phyloP scores from a whole-genome alignment of 2,797 vertebrate genomes.

The Scolopax bukidnonensis region DNA sequence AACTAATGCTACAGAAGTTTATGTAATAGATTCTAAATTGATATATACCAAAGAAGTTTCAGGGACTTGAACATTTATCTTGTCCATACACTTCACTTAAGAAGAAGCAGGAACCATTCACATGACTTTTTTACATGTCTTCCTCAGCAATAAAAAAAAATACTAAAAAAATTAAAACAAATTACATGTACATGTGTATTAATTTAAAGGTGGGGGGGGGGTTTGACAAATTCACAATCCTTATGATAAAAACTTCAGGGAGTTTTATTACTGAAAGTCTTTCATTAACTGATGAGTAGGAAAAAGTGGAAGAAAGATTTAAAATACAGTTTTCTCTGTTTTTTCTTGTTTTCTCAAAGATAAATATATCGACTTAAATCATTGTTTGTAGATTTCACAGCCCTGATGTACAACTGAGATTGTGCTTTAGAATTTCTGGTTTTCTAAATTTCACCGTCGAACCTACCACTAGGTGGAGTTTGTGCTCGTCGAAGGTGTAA shows the following conservation, averaged over 20 bases:
- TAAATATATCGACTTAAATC: neutral
- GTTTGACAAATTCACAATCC: neutral
- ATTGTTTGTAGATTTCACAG: neutral
- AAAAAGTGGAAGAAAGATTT: neutral
- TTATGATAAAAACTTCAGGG: neutral
- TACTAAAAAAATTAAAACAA: neutral
- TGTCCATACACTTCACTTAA: neutral
- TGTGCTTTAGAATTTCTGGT: neutral
- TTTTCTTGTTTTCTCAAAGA: neutral
- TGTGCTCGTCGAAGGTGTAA: neutral
- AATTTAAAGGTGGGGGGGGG: neutral
- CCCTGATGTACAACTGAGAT: neutral
- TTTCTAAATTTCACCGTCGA: neutral
- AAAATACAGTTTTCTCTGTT: neutral
- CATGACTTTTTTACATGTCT: neutral
- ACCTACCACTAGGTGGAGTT: constrained; percentile 6
- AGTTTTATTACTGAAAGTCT: neutral
- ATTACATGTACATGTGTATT: neutral
- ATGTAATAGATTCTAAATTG: neutral
- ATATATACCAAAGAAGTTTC: neutral
- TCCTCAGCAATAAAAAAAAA: neutral
- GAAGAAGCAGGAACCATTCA: neutral
- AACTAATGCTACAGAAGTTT: neutral
- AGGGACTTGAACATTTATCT: neutral
- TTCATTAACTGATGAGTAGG: neutral